These are phyloP conservation scores for Megatriorchis doriae DNA, from an alignment of 2,113 vertebrate species.

Conservation along the genomic window DNA sequence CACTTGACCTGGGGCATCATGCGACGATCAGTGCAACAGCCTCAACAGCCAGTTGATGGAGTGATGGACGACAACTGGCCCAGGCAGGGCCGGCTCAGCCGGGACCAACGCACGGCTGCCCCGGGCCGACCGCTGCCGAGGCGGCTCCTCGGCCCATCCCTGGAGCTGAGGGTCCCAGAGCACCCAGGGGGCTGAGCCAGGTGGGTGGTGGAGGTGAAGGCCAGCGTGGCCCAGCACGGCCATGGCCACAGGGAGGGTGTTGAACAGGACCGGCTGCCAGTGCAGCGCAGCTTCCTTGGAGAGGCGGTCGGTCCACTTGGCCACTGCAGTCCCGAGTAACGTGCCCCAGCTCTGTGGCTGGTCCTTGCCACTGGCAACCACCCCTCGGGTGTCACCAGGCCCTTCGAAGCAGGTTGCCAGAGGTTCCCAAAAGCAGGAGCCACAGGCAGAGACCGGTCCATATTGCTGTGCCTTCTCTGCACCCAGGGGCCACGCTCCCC, in stretches of 20 bases:
- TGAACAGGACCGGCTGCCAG: fast-evolving
- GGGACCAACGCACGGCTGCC: not conserved
- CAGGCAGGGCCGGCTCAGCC: not conserved
- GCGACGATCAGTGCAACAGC: not conserved
- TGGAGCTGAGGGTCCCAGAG: not conserved
- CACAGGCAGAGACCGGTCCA: not conserved
- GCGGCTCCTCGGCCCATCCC: not conserved
- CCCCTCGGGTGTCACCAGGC: not conserved
- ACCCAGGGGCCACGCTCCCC: fast-evolving
- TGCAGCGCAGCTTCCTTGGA: fast-evolving
- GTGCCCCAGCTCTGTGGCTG: fast-evolving
- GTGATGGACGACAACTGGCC: not conserved
- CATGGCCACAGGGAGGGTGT: fast-evolving
- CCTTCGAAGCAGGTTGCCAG: not conserved
- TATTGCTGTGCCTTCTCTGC: not conserved
- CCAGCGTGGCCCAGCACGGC: fast-evolving
- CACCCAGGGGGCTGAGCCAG: not conserved
- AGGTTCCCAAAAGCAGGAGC: not conserved
- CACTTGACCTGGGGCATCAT: not conserved
- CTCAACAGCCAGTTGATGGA: not conserved
- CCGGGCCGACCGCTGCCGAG: fast-evolving
- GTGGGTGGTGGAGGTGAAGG: not conserved
- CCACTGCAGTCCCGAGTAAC: not conserved
- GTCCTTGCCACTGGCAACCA: not conserved
- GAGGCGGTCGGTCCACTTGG: fast-evolving